A percentile compares a stretch with the other conserved stretches of the same genome.
phyloP scores from a whole-genome alignment of 2,797 vertebrate genomes.

The Oophaga sylvatica region DNA sequence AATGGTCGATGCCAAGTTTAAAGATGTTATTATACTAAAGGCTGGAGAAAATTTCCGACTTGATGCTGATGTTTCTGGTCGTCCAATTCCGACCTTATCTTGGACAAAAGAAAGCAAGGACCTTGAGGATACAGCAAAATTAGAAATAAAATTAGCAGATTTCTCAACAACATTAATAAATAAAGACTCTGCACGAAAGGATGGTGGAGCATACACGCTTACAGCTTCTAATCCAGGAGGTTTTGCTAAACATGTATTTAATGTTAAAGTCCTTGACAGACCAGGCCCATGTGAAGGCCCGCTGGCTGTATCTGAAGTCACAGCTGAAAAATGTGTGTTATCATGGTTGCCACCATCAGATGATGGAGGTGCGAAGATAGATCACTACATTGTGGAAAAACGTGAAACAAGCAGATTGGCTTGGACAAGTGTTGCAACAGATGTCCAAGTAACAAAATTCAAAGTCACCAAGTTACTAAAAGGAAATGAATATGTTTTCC shows the following conservation, averaged over 20 bases:
- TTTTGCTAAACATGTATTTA: slow-evolving; percentile 95
- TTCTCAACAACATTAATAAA: slow-evolving; percentile 87
- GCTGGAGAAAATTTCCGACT: slow-evolving; percentile 93
- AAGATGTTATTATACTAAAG: slow-evolving; percentile 87
- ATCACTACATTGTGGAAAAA: slow-evolving; percentile 93
- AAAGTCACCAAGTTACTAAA: slow-evolving; percentile 94
- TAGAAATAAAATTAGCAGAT: slow-evolving; percentile 89
- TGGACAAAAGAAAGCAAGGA: slow-evolving; percentile 97
- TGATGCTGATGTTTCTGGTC: slow-evolving; percentile 94
- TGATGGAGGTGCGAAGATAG: slow-evolving; percentile 93
- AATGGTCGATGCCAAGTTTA: slow-evolving; percentile 93
- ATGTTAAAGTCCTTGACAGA: slow-evolving; percentile 94
- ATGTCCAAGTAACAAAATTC: slow-evolving; percentile 83
- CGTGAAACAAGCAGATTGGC: slow-evolving; percentile 96
- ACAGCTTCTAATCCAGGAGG: slow-evolving; percentile 95
- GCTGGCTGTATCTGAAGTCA: slow-evolving; percentile 85
- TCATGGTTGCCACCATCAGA: slow-evolving; percentile 90
- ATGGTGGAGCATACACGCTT: slow-evolving; percentile 91
- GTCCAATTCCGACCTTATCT: slow-evolving; percentile 89
- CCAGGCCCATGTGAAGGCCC: slow-evolving; percentile 93
- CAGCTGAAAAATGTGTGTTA: slow-evolving; percentile 89
- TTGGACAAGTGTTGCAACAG: slow-evolving; percentile 90
- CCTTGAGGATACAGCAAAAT: slow-evolving; percentile 89
- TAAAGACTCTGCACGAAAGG: slow-evolving; percentile 91
- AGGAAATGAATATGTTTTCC: slow-evolving; percentile 98